These are phyloP conservation scores for Crocodylus rhombifer DNA, from an alignment of 2,797 vertebrate species.

Conservation along the genomic window DNA sequence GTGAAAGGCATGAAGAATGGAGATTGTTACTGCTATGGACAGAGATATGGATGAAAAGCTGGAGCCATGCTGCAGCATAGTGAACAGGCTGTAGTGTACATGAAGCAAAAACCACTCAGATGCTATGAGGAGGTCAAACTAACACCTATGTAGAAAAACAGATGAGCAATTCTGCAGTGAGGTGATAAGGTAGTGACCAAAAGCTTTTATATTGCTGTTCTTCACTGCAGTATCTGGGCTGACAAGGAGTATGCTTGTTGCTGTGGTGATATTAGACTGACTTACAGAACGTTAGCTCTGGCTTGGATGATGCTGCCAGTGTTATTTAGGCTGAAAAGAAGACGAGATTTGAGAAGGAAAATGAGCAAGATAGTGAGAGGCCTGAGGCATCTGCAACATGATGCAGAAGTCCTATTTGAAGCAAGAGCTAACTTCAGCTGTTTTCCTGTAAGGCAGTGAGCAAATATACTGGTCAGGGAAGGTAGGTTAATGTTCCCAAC, in stretches of 20 bases:
- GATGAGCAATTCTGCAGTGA: rapidly evolving
- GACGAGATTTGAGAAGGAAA: constrained; percentile 24
- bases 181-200: rapidly evolving
- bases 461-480: not conserved
- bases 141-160: rapidly evolving
- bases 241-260: not conserved
- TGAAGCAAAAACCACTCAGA: rapidly evolving
- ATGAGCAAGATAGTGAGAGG: not conserved
- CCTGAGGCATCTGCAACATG: rapidly evolving
- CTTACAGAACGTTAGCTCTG: not conserved
- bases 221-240: not conserved
- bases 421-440: not conserved
- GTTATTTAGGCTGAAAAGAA: constrained; percentile 17
- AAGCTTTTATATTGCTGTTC: not conserved
- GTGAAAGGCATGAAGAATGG: not conserved
- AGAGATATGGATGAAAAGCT: not conserved
- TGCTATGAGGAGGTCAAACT: not conserved
- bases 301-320: not conserved
- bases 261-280: not conserved
- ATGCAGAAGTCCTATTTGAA: not conserved
- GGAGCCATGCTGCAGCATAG: not conserved
- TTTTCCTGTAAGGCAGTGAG: rapidly evolving
- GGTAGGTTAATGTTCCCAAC: not conserved
- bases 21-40: not conserved
- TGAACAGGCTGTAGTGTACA: not conserved